Conservation (phyloP, 1,140 invertebrate species). For the Microplitis demolitor region DNA sequence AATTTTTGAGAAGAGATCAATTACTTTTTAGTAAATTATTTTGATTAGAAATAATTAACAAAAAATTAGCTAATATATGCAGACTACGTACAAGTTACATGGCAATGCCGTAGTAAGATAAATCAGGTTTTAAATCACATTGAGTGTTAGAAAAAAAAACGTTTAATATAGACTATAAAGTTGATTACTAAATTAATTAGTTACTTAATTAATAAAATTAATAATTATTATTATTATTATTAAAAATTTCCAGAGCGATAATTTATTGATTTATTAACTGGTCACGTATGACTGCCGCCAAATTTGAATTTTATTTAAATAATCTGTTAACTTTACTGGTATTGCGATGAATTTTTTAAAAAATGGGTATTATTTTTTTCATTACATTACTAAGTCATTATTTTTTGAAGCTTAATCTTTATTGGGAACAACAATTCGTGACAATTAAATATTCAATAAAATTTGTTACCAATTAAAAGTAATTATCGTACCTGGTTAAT, state of each 20-base stretch:
- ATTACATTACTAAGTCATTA: too few relatives aligned
- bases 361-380: too few relatives aligned
- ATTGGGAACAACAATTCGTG: too few relatives aligned
- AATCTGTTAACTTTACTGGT: too few relatives aligned
- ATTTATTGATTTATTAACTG: too few relatives aligned
- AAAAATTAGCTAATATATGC: neutral
- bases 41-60: neutral
- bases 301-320: too few relatives aligned
- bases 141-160: neutral
- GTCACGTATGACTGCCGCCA: too few relatives aligned
- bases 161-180: neutral
- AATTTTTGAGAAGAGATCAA: neutral
- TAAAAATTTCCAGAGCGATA: too few relatives aligned
- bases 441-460: too few relatives aligned
- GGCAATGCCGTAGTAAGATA: conserved; percentile 8
- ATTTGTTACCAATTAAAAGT: neutral
- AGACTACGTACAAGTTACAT: conserved; percentile 7
- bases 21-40: neutral
- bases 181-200: neutral
- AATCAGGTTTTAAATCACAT: neutral
- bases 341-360: too few relatives aligned
- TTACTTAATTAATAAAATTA: neutral
- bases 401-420: too few relatives aligned
- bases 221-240: too few relatives aligned
- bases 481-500: neutral